A percentile compares a stretch with the other conserved stretches of the same genome.
Evolutionary conservation across 2,888 invertebrate species (phyloP).

Genomic region (Crioceris asparagi): DNA sequence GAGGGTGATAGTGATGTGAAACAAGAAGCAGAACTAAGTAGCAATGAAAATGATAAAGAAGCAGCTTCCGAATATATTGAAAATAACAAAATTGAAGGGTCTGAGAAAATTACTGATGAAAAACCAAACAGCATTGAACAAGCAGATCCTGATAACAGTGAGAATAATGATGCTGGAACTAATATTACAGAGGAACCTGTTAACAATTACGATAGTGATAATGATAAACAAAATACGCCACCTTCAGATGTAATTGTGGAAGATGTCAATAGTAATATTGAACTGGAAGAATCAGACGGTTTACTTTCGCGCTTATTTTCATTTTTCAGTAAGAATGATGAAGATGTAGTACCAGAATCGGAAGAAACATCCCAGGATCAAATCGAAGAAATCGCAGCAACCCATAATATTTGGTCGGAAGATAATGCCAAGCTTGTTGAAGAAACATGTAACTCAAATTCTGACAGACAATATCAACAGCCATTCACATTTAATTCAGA

Average conservation of each 20-base stretch:
- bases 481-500: slow-evolving; percentile 21
- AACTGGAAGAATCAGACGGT: slow-evolving; percentile 8
- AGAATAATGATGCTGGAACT: too few relatives aligned
- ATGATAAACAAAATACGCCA: too few relatives aligned
- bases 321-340: slow-evolving; percentile 4
- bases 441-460: slow-evolving; percentile 3
- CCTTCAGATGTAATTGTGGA: too few relatives aligned
- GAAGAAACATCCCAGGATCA: slow-evolving; percentile 1
- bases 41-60: neutral
- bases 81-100: neutral
- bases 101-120: slow-evolving; percentile 1
- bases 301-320: slow-evolving; percentile 9
- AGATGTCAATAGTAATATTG: too few relatives aligned
- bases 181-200: too few relatives aligned
- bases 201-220: too few relatives aligned
- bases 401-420: neutral
- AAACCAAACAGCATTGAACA: too few relatives aligned
- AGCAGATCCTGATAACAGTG: too few relatives aligned
- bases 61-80: neutral
- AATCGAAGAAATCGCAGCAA: neutral
- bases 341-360: slow-evolving; percentile 2
- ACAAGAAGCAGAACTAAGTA: too few relatives aligned
- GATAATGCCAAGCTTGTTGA: too few relatives aligned
- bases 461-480: slow-evolving; percentile 10
- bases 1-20: too few relatives aligned